Evolutionary conservation across 2,113 vertebrate genomes (phyloP).

Genomic region (Podiceps cristatus): DNA sequence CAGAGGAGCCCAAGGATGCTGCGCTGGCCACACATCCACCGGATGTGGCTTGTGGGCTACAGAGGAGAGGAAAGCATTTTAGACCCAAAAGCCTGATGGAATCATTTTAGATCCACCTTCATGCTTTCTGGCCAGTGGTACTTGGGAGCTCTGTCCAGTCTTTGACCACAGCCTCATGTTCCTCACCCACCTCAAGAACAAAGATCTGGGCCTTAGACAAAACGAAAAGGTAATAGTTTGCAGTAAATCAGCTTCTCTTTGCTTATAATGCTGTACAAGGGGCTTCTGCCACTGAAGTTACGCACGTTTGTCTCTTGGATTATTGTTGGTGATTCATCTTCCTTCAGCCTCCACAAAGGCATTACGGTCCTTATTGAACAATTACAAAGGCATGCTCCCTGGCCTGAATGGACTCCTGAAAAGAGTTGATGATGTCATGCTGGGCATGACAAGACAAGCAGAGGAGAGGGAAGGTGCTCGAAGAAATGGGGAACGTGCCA

Average conservation of each 20-base stretch:
- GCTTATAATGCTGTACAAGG: background rate
- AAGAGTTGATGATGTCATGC: background rate
- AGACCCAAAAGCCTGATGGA: background rate
- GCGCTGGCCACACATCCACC: accelerated
- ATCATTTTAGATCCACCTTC: background rate
- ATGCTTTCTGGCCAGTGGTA: background rate
- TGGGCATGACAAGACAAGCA: background rate
- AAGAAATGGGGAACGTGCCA: slow-evolving; percentile 39
- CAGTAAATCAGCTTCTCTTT: background rate
- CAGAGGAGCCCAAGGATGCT: background rate
- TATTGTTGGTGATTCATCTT: background rate
- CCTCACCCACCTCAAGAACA: background rate
- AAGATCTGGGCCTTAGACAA: background rate
- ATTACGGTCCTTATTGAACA: accelerated
- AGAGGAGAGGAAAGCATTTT: background rate
- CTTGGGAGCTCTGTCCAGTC: background rate
- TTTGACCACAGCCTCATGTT: accelerated
- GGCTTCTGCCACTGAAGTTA: background rate
- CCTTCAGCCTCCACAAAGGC: background rate
- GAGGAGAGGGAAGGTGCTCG: background rate
- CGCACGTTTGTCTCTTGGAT: background rate
- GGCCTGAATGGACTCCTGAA: background rate
- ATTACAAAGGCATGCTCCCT: background rate
- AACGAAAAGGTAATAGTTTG: background rate
- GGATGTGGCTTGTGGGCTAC: background rate